Evolutionary conservation across 2,797 vertebrate genomes (phyloP).

Genomic region (Danio aesculapii): DNA sequence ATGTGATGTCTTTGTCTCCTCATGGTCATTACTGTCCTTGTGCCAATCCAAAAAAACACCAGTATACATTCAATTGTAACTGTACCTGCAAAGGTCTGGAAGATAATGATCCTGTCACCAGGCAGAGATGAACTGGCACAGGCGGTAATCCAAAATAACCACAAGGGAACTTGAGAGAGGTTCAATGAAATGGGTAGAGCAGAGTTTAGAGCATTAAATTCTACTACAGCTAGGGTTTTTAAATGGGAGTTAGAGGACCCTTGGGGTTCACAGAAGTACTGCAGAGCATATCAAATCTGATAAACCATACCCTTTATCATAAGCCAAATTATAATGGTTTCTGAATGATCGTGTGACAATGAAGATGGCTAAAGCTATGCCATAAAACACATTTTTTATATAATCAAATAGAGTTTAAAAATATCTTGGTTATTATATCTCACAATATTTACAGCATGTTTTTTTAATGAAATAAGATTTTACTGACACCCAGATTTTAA

Average conservation of each 20-base stretch:
- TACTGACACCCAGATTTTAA: neutral
- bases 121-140: slow-evolving; percentile 10
- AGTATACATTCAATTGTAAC: slow-evolving; percentile 1
- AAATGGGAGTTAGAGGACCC: neutral
- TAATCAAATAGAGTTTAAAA: too few species aligned
- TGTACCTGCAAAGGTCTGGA: slow-evolving; percentile 10
- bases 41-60: slow-evolving; percentile 4
- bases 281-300: neutral
- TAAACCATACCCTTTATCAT: neutral
- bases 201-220: slow-evolving; percentile 4
- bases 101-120: slow-evolving; percentile 26
- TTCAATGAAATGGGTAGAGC: slow-evolving; percentile 16
- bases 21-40: neutral
- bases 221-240: neutral
- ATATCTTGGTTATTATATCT: neutral
- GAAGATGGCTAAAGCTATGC: neutral
- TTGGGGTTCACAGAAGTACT: neutral
- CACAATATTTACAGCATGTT: neutral
- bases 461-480: too few species aligned
- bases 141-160: slow-evolving; percentile 25
- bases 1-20: neutral
- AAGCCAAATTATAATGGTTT: neutral
- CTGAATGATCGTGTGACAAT: neutral
- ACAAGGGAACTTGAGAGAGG: neutral
- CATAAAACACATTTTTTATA: too few species aligned